A percentile compares a stretch with the other conserved stretches of the same genome.
Conservation (phyloP, 2,113 vertebrate genomes). For the Pseudopipra pipra region DNA sequence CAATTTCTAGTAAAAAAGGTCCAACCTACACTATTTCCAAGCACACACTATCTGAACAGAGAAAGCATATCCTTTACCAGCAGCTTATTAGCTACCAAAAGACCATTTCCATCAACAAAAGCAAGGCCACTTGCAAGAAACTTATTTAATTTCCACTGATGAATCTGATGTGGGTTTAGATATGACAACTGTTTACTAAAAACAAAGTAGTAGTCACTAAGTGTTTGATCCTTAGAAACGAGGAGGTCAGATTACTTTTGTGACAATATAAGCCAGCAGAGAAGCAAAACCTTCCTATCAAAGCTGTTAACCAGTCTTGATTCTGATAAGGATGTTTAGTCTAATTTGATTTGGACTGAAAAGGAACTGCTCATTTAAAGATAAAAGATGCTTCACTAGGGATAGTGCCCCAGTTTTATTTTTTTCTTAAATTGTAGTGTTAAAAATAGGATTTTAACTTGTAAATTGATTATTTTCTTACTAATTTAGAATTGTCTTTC, state of each 20-base stretch:
- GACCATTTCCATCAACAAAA: neutral
- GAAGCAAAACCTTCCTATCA: neutral
- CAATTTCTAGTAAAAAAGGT: neutral
- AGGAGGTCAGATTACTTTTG: neutral
- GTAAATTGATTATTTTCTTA: neutral
- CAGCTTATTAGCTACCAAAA: neutral
- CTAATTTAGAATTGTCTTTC: neutral
- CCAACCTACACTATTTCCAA: neutral
- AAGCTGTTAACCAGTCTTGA: neutral
- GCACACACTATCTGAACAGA: neutral
- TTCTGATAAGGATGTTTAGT: neutral
- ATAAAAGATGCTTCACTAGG: neutral
- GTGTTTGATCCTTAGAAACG: neutral
- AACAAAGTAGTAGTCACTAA: neutral
- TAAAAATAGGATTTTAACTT: neutral
- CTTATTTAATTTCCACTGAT: neutral
- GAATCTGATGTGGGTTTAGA: neutral
- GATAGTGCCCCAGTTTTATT: neutral
- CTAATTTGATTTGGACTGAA: neutral
- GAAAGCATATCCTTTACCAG: neutral
- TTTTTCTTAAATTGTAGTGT: neutral
- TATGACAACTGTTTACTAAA: neutral
- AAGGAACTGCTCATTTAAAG: fast-evolving
- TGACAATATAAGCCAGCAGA: neutral
- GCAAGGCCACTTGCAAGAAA: neutral